phyloP scores from a whole-genome alignment of 2,797 vertebrate species.

The Lithobates pipiens region DNA sequence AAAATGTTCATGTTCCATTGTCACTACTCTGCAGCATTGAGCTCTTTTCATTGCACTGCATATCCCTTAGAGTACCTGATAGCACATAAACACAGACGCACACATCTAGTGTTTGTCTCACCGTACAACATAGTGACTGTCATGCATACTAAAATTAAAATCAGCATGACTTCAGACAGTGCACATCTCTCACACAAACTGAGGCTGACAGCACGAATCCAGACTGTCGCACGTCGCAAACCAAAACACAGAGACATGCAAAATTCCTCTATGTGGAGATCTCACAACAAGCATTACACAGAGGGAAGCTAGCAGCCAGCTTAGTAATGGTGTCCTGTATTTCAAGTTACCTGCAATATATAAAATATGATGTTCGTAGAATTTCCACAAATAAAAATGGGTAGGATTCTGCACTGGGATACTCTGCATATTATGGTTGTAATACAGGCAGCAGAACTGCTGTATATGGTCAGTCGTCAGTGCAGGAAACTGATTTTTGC shows the following conservation, averaged over 20 bases:
- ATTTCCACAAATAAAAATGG: too few species aligned
- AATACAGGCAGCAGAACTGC: too few species aligned
- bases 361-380: too few species aligned
- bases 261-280: neutral
- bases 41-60: neutral
- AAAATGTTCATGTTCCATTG: neutral
- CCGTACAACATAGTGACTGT: slow-evolving; percentile 12
- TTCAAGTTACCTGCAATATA: too few species aligned
- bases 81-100: slow-evolving; percentile 5
- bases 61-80: slow-evolving; percentile 14
- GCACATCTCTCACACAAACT: slow-evolving; percentile 30
- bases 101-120: slow-evolving; percentile 30
- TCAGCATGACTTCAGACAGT: slow-evolving; percentile 24
- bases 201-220: slow-evolving; percentile 31
- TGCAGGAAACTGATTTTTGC: too few species aligned
- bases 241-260: slow-evolving; percentile 4
- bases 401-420: too few species aligned
- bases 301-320: neutral
- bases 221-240: slow-evolving; percentile 1
- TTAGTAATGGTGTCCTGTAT: neutral
- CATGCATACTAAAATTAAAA: slow-evolving; percentile 34
- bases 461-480: too few species aligned
- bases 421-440: too few species aligned
- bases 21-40: slow-evolving; percentile 1
- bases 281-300: slow-evolving; percentile 6